Base-by-base conservation (phyloP, 2,888 invertebrate species). In the Anthrax anthrax region DNA sequence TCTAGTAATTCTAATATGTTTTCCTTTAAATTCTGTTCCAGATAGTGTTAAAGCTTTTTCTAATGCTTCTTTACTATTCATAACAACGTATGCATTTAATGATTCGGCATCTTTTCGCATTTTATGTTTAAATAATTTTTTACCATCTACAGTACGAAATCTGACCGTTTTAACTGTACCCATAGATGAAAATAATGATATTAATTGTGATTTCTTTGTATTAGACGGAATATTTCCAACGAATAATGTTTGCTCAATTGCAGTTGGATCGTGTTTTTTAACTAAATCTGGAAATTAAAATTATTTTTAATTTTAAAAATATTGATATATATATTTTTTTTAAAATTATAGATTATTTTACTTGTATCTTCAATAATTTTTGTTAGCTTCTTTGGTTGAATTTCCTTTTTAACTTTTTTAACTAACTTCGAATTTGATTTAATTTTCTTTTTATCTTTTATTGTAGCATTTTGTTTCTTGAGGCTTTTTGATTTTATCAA, bases 171-270 rank as follows among this genome's bases (percentile, higher is more conserved):
- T 49, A 1, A 67, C 53, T 3, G 55, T 53, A 2, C 60, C 64
- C 50, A 52, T 64, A 0, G 57, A 50, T 12, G 51, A 39, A 39
- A 67, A 61, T 1, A 67, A 50, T 14, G 56, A 58, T 0, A 51
- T 18, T 1, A 69, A n/a, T 47, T 67, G 62, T 1, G 58, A 50
- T 1, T 62, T 60, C 46, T 68, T 69, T 1, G 62, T 64, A 39
- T 64, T 67, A 0, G 57, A 54, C 0, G 68, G 64, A 1, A 69
- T 47, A 51, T 69, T 69, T 1, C 69, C 69, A 23, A 68, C 58
- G 49, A 68, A 69, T 2, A 69, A 49, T 1, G 69, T 69, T 14
- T 57, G 52, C 10, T 56, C 58, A 23, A 59, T 57, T 12, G 49
- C 46, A 2, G 47, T 55, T 1, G 60, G 57, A 48, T 57, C 50